These are phyloP conservation scores for Eurystomus glaucurus DNA, from an alignment of 2,797 vertebrate species.

Conservation along the genomic window DNA sequence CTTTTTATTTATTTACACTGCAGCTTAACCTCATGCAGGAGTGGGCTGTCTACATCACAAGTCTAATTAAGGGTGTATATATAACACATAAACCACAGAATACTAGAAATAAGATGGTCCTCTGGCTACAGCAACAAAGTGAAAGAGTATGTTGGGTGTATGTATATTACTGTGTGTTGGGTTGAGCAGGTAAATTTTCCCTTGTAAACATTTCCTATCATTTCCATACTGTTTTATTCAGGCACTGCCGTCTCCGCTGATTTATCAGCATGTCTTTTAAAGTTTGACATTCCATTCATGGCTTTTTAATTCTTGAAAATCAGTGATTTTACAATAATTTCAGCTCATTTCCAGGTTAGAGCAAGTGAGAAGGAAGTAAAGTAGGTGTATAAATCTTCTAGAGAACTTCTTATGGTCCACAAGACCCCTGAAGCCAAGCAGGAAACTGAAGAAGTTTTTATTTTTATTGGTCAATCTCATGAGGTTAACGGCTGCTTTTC, in stretches of 20 bases:
- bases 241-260: not conserved
- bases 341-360: not conserved
- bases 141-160: not conserved
- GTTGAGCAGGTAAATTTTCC: not conserved
- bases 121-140: not conserved
- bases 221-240: not conserved
- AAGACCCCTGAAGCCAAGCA: not conserved
- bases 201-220: not conserved
- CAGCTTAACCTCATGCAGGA: not conserved
- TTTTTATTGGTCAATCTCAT: not conserved
- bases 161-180: not conserved
- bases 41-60: not conserved
- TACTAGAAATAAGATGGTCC: not conserved
- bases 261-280: not conserved
- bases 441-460: not conserved
- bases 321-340: not conserved
- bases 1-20: constrained; percentile 18
- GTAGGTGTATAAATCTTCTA: not conserved
- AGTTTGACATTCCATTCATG: not conserved
- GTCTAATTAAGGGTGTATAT: not conserved
- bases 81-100: not conserved
- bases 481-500: not conserved
- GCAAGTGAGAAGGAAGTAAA: not conserved
- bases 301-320: not conserved
- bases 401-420: not conserved